Conservation (phyloP, 2,113 vertebrate species). For the Pachypanchax playfairii region DNA sequence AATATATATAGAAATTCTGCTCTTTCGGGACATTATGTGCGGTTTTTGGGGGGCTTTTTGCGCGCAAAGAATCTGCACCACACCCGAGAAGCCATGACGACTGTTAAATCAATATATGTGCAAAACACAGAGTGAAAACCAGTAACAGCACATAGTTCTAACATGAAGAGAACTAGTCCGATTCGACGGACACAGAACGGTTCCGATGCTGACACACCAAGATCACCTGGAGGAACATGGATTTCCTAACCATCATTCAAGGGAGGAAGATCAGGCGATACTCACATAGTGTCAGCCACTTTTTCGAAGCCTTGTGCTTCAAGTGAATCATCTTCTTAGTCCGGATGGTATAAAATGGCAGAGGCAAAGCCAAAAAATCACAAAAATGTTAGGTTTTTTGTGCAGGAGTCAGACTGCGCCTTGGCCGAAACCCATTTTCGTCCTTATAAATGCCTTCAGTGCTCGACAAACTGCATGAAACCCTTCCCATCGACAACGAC, state of each 20-base stretch:
- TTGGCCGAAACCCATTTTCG: slow-evolving; percentile 45
- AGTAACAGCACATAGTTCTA: neutral
- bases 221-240: slow-evolving; percentile 39
- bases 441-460: neutral
- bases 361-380: neutral
- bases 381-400: neutral
- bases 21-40: slow-evolving; percentile 12
- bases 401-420: slow-evolving; percentile 38
- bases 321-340: slow-evolving; percentile 28
- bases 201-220: slow-evolving; percentile 13
- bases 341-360: neutral
- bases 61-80: slow-evolving; percentile 74
- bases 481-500: slow-evolving; percentile 1
- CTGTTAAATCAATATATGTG: slow-evolving; percentile 70
- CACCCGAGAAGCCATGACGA: slow-evolving; percentile 78
- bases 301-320: slow-evolving; percentile 25
- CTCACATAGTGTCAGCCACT: slow-evolving; percentile 53
- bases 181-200: neutral
- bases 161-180: slow-evolving; percentile 1
- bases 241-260: slow-evolving; percentile 17
- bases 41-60: slow-evolving; percentile 67
- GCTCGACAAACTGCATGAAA: slow-evolving; percentile 29
- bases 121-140: slow-evolving; percentile 11
- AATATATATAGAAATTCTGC: neutral
- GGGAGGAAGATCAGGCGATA: slow-evolving; percentile 33